These are phyloP conservation scores for Sinella curviseta DNA, from an alignment of 1,140 invertebrate species.

Conservation along the genomic window DNA sequence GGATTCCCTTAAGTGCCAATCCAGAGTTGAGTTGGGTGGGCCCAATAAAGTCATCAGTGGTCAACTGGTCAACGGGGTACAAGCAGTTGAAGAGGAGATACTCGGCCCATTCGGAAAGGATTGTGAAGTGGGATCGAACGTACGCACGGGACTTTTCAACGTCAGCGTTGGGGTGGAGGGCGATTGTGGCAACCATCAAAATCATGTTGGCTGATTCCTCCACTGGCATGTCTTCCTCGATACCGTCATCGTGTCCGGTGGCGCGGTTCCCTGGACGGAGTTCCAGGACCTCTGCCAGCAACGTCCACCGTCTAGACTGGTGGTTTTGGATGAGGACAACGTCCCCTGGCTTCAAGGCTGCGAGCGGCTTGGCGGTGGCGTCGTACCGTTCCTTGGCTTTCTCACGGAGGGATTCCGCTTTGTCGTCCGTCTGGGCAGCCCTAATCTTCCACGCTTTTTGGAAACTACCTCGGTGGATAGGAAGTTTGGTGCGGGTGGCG, in stretches of 20 bases:
- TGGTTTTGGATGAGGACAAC: too few relatives aligned
- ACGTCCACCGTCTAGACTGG: too few relatives aligned
- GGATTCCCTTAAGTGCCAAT: slow-evolving; percentile 43
- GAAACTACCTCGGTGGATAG: background rate
- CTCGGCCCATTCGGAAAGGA: slow-evolving; percentile 35
- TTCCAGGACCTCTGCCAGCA: background rate
- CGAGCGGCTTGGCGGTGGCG: background rate
- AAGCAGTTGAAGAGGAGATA: slow-evolving; percentile 38
- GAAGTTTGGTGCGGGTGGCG: background rate
- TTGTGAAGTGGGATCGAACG: slow-evolving; percentile 27
- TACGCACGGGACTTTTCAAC: slow-evolving; percentile 12
- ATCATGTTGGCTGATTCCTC: slow-evolving; percentile 48
- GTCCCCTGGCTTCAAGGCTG: too few relatives aligned
- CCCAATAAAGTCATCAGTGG: slow-evolving; percentile 40
- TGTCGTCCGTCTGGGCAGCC: background rate
- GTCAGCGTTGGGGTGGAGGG: slow-evolving; percentile 27
- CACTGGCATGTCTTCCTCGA: slow-evolving; percentile 38
- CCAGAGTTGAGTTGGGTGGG: slow-evolving; percentile 44
- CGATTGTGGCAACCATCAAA: slow-evolving; percentile 33
- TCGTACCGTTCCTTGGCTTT: background rate
- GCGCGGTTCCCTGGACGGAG: slow-evolving; percentile 7
- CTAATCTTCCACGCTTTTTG: background rate
- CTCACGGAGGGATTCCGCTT: background rate
- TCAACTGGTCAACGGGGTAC: slow-evolving; percentile 43
- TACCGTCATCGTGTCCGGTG: slow-evolving; percentile 33